A percentile compares a stretch with the other conserved stretches of the same genome.
phyloP scores from a whole-genome alignment of 2,113 vertebrate species.

The Oreotrochilus melanogaster region DNA sequence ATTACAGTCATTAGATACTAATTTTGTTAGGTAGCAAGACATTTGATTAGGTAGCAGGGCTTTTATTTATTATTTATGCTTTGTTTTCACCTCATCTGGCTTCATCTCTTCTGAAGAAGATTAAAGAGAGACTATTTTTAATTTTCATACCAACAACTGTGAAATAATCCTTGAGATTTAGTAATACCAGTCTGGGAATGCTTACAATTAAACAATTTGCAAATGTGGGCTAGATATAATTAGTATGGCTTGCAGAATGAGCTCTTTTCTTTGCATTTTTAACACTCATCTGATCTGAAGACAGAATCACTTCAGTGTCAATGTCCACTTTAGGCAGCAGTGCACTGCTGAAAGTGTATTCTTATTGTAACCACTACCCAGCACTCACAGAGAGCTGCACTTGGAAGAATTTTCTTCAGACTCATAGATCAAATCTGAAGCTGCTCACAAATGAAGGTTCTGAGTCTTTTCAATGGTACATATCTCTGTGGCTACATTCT shows the following conservation, averaged over 20 bases:
- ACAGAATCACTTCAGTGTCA: neutral
- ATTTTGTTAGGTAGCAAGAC: neutral
- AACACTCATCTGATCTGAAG: neutral
- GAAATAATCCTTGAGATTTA: neutral
- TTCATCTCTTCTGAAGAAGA: neutral
- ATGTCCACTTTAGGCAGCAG: neutral
- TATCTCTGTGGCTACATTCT: neutral
- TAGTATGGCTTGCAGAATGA: neutral
- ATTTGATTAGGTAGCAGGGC: neutral
- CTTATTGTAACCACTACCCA: neutral
- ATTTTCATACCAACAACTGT: neutral
- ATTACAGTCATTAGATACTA: neutral
- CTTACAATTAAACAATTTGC: neutral
- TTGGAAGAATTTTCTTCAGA: neutral
- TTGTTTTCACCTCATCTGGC: neutral
- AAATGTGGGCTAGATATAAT: neutral
- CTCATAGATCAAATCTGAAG: neutral
- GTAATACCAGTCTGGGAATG: neutral
- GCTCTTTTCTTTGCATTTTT: neutral
- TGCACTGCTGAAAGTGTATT: neutral
- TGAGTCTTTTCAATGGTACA: neutral
- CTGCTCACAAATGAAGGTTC: neutral
- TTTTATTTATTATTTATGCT: neutral
- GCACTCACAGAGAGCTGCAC: neutral
- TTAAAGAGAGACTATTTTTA: neutral